These are phyloP conservation scores for Felis catus DNA, from an alignment of 2,113 vertebrate species.

Conservation along the genomic window F.catus_Fca126_mat1.0 CM031411.1:124694501-124695000, in stretches of 20 bases:
- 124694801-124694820: not conserved
- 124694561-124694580: not conserved
- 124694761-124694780: not conserved
- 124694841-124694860: not conserved
- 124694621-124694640: not conserved
- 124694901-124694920: not conserved
- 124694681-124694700: not conserved
- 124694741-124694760: not conserved
- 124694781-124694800: not conserved
- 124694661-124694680: not conserved
- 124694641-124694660: not conserved
- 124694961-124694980: not conserved
- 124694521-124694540: not conserved
- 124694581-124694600: not conserved
- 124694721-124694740: not conserved
- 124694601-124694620: not conserved
- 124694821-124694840: not conserved
- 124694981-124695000: not conserved
- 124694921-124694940: not conserved
- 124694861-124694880: not conserved
- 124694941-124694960: not conserved
- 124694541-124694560: not conserved
- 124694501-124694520: not conserved
- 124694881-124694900: not conserved
- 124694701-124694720: not conserved